Conservation (phyloP, 2,797 vertebrate genomes). For the Acanthurus tractus region DNA sequence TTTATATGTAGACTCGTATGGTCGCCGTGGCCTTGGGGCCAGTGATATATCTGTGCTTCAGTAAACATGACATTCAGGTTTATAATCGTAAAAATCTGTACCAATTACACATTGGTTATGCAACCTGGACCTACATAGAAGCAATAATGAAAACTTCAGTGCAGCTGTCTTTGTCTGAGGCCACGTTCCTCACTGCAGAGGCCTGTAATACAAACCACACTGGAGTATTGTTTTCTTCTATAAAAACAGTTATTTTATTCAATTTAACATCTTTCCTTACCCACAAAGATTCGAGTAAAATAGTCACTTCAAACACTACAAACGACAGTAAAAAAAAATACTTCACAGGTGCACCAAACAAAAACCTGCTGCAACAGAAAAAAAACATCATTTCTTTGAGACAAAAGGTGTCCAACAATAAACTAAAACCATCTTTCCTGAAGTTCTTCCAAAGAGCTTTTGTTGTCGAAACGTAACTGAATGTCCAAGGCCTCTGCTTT, state of each 20-base stretch:
- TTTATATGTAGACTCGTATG: conserved; percentile 52
- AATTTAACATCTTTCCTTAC: no score
- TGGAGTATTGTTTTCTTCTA: background rate
- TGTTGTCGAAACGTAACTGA: no score
- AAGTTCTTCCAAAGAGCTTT: background rate
- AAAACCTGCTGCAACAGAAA: no score
- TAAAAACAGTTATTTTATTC: background rate
- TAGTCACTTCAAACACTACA: no score
- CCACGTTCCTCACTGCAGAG: background rate
- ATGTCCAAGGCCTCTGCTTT: no score
- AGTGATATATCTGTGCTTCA: conserved; percentile 41
- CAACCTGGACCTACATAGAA: conserved; percentile 26
- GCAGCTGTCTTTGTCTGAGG: conserved; percentile 13
- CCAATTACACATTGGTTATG: conserved; percentile 42
- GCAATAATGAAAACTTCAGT: conserved; percentile 20
- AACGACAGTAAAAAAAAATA: no score
- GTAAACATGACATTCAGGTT: conserved; percentile 66
- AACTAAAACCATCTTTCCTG: no score
- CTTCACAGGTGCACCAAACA: no score
- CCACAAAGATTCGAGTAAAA: no score
- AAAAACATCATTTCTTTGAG: no score
- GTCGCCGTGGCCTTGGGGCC: conserved; percentile 22
- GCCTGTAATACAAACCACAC: background rate
- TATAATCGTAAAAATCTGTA: conserved; percentile 38
- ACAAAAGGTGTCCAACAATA: no score